Percentiles rank a stretch among this genome's conserved stretches.
phyloP scores from a whole-genome alignment of 2,113 vertebrate genomes.

The Motacilla tschutschensis region DNA sequence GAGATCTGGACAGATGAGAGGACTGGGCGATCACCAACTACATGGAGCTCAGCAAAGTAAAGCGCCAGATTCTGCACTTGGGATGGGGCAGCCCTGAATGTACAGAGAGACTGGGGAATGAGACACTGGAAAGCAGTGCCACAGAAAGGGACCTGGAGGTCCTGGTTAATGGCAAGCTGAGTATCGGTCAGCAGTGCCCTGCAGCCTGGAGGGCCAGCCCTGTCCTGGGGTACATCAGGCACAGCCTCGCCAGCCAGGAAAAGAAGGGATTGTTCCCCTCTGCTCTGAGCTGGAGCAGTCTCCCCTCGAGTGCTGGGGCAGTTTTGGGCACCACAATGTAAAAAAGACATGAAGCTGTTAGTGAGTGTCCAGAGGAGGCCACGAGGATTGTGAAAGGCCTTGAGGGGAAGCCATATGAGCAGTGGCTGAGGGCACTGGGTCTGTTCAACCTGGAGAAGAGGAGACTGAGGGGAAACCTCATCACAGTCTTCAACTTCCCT shows the following conservation, averaged over 20 bases:
- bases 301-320: neutral
- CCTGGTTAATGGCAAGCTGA: neutral
- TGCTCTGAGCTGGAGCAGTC: neutral
- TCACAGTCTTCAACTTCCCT: fast-evolving
- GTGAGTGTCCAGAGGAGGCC: neutral
- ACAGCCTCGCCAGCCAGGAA: neutral
- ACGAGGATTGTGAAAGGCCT: neutral
- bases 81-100: neutral
- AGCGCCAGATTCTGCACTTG: neutral
- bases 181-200: neutral
- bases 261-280: neutral
- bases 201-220: too few species aligned
- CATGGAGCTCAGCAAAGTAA: neutral
- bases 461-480: neutral
- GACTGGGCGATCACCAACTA: neutral
- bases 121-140: neutral
- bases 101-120: neutral
- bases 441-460: neutral
- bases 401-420: neutral
- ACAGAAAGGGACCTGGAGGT: neutral
- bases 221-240: too few species aligned
- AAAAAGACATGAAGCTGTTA: neutral
- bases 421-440: too few species aligned
- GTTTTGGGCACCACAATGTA: neutral
- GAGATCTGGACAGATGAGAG: neutral